A percentile compares a stretch with the other conserved stretches of the same genome.
phyloP scores from a whole-genome alignment of 2,113 vertebrate genomes.

The Mormoops blainvillei region DNA sequence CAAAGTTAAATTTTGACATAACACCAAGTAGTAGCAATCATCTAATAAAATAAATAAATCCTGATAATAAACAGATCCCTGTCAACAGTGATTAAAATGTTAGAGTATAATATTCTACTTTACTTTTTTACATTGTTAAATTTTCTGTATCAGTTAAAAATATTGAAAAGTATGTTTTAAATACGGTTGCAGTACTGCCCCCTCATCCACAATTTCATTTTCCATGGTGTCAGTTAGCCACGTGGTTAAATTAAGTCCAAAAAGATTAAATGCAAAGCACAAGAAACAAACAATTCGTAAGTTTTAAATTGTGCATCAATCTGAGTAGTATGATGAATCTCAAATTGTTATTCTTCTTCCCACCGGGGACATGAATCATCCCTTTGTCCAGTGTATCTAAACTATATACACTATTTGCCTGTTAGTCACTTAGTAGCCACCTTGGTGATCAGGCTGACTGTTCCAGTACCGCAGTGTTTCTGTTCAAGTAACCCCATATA shows the following conservation, averaged over 20 bases:
- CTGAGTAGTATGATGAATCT: background rate
- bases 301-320: background rate
- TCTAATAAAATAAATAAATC: background rate
- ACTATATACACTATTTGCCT: no score
- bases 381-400: background rate
- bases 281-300: background rate
- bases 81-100: slow-evolving; percentile 19
- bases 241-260: background rate
- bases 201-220: background rate
- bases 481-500: background rate
- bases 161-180: background rate
- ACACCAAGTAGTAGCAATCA: slow-evolving; percentile 26
- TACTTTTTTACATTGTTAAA: background rate
- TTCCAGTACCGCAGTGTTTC: background rate
- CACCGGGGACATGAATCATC: background rate
- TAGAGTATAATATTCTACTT: background rate
- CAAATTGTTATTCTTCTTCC: no score
- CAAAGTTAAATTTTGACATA: slow-evolving; percentile 42
- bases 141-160: background rate
- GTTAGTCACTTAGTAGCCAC: background rate
- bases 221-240: background rate
- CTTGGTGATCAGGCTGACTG: background rate
- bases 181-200: background rate
- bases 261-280: background rate
- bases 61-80: background rate